These are phyloP conservation scores for Torymus texanus DNA, from an alignment of 2,888 invertebrate species.

Conservation along the genomic window DNA sequence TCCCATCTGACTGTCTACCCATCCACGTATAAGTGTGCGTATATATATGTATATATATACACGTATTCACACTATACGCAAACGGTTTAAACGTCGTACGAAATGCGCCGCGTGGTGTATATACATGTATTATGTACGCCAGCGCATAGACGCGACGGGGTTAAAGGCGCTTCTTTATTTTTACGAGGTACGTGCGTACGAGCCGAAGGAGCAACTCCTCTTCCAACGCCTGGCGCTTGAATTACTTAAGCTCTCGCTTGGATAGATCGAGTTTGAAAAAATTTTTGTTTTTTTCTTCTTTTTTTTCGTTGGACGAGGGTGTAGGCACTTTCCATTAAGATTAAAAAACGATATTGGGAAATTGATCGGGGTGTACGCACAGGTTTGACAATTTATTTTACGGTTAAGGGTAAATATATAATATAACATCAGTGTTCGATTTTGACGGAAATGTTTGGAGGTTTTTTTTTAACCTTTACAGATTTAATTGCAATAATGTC, in stretches of 20 bases:
- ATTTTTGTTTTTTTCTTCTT: too few species aligned
- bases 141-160: background rate
- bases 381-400: too few species aligned
- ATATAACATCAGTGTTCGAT: too few species aligned
- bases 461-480: too few species aligned
- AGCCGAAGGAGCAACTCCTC: background rate
- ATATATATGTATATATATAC: background rate
- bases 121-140: constrained; percentile 10
- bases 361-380: too few species aligned
- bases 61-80: background rate
- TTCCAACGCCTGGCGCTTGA: constrained; percentile 8
- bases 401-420: too few species aligned
- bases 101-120: background rate
- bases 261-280: too few species aligned
- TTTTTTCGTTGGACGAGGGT: too few species aligned
- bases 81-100: constrained; percentile 9
- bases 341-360: too few species aligned
- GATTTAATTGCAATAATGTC: too few species aligned
- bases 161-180: constrained; percentile 41
- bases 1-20: background rate
- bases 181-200: constrained; percentile 50
- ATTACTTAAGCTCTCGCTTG: constrained; percentile 12
- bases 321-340: too few species aligned
- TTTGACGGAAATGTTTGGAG: too few species aligned
- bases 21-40: background rate